A percentile compares a stretch with the other conserved stretches of the same genome.
These are phyloP conservation scores for Apodemia zela DNA, from an alignment of 2,888 invertebrate species.

Conservation along the genomic window DNA sequence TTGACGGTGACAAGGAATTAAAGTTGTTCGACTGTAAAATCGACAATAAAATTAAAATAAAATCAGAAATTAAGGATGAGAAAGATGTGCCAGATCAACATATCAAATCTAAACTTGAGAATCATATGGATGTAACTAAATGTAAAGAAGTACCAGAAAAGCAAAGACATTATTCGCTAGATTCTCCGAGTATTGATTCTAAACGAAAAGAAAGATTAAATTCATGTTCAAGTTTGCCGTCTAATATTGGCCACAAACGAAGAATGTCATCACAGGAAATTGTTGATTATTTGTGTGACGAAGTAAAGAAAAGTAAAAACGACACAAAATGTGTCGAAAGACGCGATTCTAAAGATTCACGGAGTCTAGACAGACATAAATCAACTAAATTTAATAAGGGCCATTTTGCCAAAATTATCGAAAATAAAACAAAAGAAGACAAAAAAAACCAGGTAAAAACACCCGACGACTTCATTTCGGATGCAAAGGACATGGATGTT, in stretches of 20 bases:
- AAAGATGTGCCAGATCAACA: constrained; percentile 45
- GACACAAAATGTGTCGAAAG: constrained; percentile 77
- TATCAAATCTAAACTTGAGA: constrained; percentile 46
- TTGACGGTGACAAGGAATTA: constrained; percentile 60
- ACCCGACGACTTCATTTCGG: constrained; percentile 60
- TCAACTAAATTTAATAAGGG: constrained; percentile 81
- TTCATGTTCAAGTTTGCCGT: constrained; percentile 80
- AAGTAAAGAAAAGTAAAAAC: constrained; percentile 82
- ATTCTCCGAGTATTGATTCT: constrained; percentile 63
- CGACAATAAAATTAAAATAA: constrained; percentile 45
- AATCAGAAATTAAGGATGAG: constrained; percentile 73
- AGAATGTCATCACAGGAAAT: constrained; percentile 89
- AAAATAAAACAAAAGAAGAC: constrained; percentile 81
- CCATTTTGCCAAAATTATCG: constrained; percentile 78
- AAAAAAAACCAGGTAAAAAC: constrained; percentile 78
- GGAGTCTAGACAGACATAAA: constrained; percentile 63
- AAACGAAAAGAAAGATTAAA: constrained; percentile 83
- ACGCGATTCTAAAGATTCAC: constrained; percentile 86
- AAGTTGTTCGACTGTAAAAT: constrained; percentile 40
- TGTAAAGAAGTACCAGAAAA: constrained; percentile 62
- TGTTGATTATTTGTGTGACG: constrained; percentile 78
- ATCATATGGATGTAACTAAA: constrained; percentile 44
- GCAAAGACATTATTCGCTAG: constrained; percentile 71
- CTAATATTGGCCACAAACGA: constrained; percentile 84
- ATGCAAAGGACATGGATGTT: constrained; percentile 50